phyloP scores from a whole-genome alignment of 2,113 vertebrate species.

The Xiphias gladius region DNA sequence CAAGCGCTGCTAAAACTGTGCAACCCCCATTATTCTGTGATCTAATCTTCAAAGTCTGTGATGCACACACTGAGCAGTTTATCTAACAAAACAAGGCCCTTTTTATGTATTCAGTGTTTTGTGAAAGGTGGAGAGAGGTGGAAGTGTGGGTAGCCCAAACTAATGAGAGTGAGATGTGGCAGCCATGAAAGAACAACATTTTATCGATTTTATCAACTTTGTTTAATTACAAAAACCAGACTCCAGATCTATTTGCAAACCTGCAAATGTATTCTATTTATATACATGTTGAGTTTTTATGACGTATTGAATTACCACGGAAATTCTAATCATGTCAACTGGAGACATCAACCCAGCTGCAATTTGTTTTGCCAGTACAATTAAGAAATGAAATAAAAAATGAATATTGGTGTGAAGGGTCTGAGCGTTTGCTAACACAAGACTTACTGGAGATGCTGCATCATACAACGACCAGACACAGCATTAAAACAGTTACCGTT shows the following conservation, averaged over 20 bases:
- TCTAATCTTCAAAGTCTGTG: conserved; percentile 28
- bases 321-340: neutral
- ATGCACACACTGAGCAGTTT: conserved; percentile 1
- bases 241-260: neutral
- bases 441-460: too few species aligned
- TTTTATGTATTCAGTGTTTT: conserved; percentile 20
- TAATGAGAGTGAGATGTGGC: conserved; percentile 35
- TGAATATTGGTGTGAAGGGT: too few species aligned
- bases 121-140: neutral
- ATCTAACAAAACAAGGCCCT: conserved; percentile 24
- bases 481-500: too few species aligned
- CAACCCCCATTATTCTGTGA: conserved; percentile 7
- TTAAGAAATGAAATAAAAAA: too few species aligned
- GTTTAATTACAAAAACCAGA: neutral
- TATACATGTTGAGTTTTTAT: neutral
- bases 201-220: neutral
- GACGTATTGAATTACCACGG: neutral
- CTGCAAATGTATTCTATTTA: neutral
- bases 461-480: too few species aligned
- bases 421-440: too few species aligned
- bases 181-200: neutral
- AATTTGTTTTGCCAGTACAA: too few species aligned
- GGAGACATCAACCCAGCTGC: too few species aligned
- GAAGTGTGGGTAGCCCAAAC: conserved; percentile 40
- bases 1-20: conserved; percentile 24